Evolutionary conservation across 2,888 invertebrate species (phyloP), one percentile per base, ranked within the genome.

Genomic region (Choristoneura rosaceana): DNA sequence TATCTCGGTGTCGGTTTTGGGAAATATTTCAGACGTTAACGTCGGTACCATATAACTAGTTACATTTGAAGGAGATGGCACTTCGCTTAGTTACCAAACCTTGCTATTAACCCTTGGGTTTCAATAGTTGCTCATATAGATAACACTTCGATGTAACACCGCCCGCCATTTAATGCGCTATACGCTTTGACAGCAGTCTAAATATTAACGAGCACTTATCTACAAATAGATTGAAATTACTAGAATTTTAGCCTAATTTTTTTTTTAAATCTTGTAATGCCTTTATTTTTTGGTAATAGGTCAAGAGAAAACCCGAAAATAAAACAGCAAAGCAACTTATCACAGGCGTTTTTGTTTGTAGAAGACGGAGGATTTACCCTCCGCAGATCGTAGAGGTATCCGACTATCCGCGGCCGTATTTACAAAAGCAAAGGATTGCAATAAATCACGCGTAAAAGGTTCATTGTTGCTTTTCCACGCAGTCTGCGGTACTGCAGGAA

Each of bases 401-500:
- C 47, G 10, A 47, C 17, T 59, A 63, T 15, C 73, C 64, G 17
- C 60, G 43, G 25, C 59, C 69, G 74, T 75, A 71, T 77, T 79
- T 66, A 69, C 68, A 41, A 47, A 60, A 71, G 75, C 73, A 74
- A 77, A 75, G 76, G 77, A 78, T 78, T 79, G 79, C 80, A 79
- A 88, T 90, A 89, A 89, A 89, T 90, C 87, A 87, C 83, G 65
- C 80, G 80, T 84, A 85, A 85, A 85, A 84, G 85, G 81, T 84
- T 86, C 83, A 87, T 89, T 89, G 87, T 89, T 83, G 83, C 75
- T 76, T 76, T 76, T 75, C 76, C 76, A 82, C 85, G 88, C 87
- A 88, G 88, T 85, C 55, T 25, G 64, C 64, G 52, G 62, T 41
- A 63, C 68, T 38, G 63, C 45, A 52, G 73, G 63, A 73, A 63